Base-by-base conservation (phyloP, 1,140 invertebrate genomes). In the Caenorhabditis latens region DNA sequence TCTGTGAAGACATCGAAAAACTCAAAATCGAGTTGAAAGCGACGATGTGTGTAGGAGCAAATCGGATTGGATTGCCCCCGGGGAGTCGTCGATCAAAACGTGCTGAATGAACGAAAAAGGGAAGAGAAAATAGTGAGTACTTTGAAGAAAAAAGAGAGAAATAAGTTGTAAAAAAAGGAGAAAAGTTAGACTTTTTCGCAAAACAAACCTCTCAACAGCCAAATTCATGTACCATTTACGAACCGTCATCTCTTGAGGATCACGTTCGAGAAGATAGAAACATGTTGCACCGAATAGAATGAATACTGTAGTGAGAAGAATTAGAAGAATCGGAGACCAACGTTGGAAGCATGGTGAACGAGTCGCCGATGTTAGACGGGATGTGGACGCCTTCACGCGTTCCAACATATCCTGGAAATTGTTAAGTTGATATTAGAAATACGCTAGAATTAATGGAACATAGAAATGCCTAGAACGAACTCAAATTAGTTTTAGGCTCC, bases 161-260 rank as follows among this genome's bases (percentile, higher is more conserved):
- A 75, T 32, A 40, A 67, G 42, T 46, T 43, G 65, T n/a, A 50
- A 16, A 71, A 71, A 40, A 40, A 14, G 24, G 14, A 24, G 46
- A 32, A 16, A 42, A 67, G 32, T 32, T 32, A 32, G 32, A 32
- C 32, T 32, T 32, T 32, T 32, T 32, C 32, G 32, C 32, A 32
- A 57, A 75, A 67, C 53, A 75, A 75, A 89, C 88, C 88, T 89
- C 40, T 83, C 71, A 21, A 84, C 84, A 21, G 63, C 67, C 67
- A 83, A 32, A 65, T 89, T 89, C 32, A 88, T 82, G 42, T 83
- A 65, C 83, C 71, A 88, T 48, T 85, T 88, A 4, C 88, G 19
- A 42, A 88, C 87, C 2, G 24, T 67, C 46, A 67, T 61, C 46
- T 88, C 84, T n/a, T 88, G 88, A 21, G 58, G 75, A 40, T 61